Base-by-base conservation (phyloP, 2,797 vertebrate species). In the Mallotus villosus region DNA sequence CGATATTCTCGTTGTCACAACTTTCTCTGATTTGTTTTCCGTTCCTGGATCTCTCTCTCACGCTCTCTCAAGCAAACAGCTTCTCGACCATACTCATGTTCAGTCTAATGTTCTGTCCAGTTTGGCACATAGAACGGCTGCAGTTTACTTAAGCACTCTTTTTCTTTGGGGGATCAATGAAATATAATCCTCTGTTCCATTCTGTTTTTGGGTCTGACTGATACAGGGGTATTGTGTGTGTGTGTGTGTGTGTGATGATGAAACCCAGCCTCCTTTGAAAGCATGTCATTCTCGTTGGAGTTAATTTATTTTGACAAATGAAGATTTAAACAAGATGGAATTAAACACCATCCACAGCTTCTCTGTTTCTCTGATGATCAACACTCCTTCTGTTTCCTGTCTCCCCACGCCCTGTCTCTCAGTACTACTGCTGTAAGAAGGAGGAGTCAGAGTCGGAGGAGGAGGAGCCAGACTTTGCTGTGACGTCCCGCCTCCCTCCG, bases 371-470 rank as follows among this genome's bases (percentile, higher is more conserved):
- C 19, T 55, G 19, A 55, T n/a, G 51, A n/a, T 55, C 51, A 55
- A 17, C 9, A 11, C 1, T 55, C 51, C 4, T 55, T 11, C 17
- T 55, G 51, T 55, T 49, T 21, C 14, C 58, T 63, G 9, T 61
- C 49, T 25, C 66, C 27, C 58, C 59, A 59, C 24, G 62, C 21
- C n/a, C 19, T 67, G n/a, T 72, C 71, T 53, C 53, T 14, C 87
- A 99, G 97, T 99, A 99, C 83, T 98, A 99, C 88, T 99, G 97
- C 92, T 99, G 97, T 91, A 99, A 97, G 91, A 97, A 96, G 86
- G 97, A 97, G 82, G 97, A 96, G 79, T 93, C 95, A 0, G 96
- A 98, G 92, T 97, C 96, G 90, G 97, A 97, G 76, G 97, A 98
- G 91, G 97, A 99, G 92, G 97, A 99, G 93, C 97, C 97, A 0